A percentile compares a stretch with the other conserved stretches of the same genome.
These are phyloP conservation scores for Aphaenogaster floridana DNA, from an alignment of 1,140 invertebrate genomes.

Conservation along the genomic window DNA sequence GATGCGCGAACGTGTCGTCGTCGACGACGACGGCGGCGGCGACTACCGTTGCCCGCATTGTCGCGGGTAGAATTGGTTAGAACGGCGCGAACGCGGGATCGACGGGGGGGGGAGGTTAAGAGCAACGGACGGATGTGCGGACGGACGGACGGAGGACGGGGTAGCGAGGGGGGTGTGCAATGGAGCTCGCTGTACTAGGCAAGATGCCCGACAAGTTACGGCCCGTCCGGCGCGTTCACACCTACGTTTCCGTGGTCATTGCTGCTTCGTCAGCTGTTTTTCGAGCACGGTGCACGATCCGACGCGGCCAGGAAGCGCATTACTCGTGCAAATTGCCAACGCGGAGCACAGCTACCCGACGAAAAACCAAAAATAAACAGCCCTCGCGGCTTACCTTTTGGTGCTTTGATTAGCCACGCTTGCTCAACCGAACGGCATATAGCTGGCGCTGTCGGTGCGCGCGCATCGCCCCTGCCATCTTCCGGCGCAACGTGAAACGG, in stretches of 20 bases:
- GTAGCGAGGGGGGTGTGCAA: conserved; percentile 59
- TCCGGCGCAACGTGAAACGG: background rate
- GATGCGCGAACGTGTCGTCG: conserved; percentile 45
- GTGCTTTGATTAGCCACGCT: conserved; percentile 90
- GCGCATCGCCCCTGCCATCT: conserved; percentile 61
- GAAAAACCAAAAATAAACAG: conserved; percentile 83
- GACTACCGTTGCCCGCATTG: conserved; percentile 41
- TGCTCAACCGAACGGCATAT: conserved; percentile 71
- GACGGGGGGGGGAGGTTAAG: background rate
- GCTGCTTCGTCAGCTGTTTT: conserved; percentile 78
- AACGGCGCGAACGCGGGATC: conserved; percentile 66
- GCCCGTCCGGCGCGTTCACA: conserved; percentile 78
- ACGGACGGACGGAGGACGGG: conserved; percentile 39
- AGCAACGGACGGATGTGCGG: conserved; percentile 9
- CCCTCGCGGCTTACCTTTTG: conserved; percentile 88
- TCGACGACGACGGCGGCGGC: conserved; percentile 26
- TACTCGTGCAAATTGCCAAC: conserved; percentile 74
- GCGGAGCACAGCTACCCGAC: conserved; percentile 69
- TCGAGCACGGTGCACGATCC: conserved; percentile 70
- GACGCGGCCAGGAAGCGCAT: conserved; percentile 75
- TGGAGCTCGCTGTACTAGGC: conserved; percentile 76
- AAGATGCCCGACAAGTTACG: conserved; percentile 81
- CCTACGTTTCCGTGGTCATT: conserved; percentile 82
- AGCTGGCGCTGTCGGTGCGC: conserved; percentile 70
- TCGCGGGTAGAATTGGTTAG: conserved; percentile 49